A percentile compares a stretch with the other conserved stretches of the same genome.
These are phyloP conservation scores for Emmelina monodactyla DNA, from an alignment of 2,888 invertebrate genomes.

Conservation along the genomic window DNA sequence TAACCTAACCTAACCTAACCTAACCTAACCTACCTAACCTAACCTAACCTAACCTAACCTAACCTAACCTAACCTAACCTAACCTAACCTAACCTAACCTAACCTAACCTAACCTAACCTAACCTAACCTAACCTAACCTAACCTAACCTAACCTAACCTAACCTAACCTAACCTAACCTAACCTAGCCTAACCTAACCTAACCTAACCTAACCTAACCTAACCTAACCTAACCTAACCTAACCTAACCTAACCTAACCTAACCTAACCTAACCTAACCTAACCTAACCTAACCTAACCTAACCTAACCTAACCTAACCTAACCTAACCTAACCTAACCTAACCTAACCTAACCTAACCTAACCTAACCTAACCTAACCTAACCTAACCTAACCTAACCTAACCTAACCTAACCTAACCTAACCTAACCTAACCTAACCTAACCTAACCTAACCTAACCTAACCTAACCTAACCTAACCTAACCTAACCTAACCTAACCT, in stretches of 20 bases:
- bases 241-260: conserved; percentile 10
- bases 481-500: conserved; percentile 10
- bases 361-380: conserved; percentile 10
- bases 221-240: conserved; percentile 10
- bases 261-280: conserved; percentile 10
- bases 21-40: conserved; percentile 5
- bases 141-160: conserved; percentile 9
- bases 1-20: conserved; percentile 5
- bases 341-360: conserved; percentile 10
- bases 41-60: conserved; percentile 10
- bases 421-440: conserved; percentile 10
- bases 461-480: conserved; percentile 10
- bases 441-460: conserved; percentile 10
- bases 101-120: conserved; percentile 10
- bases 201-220: conserved; percentile 10
- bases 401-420: conserved; percentile 10
- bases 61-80: conserved; percentile 10
- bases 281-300: conserved; percentile 10
- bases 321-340: conserved; percentile 10
- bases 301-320: conserved; percentile 10
- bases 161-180: conserved; percentile 10
- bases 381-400: conserved; percentile 10
- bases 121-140: conserved; percentile 9
- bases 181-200: conserved; percentile 9
- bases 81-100: conserved; percentile 10